These are phyloP conservation scores for Acronicta alni DNA, from an alignment of 2,888 invertebrate species.

Conservation along the genomic window DNA sequence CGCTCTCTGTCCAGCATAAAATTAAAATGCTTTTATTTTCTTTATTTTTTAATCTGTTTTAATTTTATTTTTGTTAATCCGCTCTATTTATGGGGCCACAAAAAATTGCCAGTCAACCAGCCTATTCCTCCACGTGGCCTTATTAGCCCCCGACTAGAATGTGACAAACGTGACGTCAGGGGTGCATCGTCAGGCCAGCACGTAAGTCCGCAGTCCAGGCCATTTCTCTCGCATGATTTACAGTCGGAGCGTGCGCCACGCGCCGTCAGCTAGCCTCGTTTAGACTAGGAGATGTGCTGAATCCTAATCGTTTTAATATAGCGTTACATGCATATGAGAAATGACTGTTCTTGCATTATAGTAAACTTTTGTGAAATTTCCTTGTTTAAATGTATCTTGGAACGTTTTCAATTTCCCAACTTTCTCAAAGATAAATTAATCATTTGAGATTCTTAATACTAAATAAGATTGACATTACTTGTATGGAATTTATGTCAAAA, in stretches of 20 bases:
- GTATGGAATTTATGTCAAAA: too few species aligned
- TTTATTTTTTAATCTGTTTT: too few species aligned
- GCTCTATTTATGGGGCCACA: too few species aligned
- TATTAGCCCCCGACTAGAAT: background rate
- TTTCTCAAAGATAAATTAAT: too few species aligned
- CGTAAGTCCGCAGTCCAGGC: conserved; percentile 42
- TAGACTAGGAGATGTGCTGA: conserved; percentile 52
- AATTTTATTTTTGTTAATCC: too few species aligned
- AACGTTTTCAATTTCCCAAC: too few species aligned
- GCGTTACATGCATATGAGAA: conserved; percentile 7
- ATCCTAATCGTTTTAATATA: conserved; percentile 43
- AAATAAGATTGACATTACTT: too few species aligned
- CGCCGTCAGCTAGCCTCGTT: conserved; percentile 46
- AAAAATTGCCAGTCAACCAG: too few species aligned
- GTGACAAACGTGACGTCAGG: background rate
- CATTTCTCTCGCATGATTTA: conserved; percentile 73
- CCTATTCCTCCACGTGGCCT: too few species aligned
- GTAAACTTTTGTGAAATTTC: background rate
- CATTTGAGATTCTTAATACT: too few species aligned
- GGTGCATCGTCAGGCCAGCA: conserved; percentile 42
- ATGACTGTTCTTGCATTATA: background rate
- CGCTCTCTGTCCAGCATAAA: too few species aligned
- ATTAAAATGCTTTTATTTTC: too few species aligned
- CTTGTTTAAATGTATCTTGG: background rate
- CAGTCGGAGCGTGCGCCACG: conserved; percentile 63